Evolutionary conservation across 2,888 invertebrate genomes (phyloP).

Genomic region (Anagyrus pseudococci): DNA sequence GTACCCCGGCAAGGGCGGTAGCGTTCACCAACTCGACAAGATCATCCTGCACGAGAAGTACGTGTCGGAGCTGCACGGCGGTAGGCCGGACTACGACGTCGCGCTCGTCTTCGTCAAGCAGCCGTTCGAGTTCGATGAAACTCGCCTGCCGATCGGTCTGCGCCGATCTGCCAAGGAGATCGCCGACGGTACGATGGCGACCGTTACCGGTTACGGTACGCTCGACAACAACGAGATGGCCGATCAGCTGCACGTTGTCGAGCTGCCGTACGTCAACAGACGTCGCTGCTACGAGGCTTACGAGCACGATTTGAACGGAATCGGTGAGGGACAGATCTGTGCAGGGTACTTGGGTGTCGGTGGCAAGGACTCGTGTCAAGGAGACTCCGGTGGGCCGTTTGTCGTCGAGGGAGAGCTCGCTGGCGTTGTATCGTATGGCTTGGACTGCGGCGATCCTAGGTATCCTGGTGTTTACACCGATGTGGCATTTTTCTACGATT

Average conservation of each 20-base stretch:
- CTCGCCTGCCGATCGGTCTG: slow-evolving; percentile 62
- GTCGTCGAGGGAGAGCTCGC: slow-evolving; percentile 43
- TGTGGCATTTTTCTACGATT: slow-evolving; percentile 63
- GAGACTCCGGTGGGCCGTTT: slow-evolving; percentile 48
- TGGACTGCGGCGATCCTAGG: slow-evolving; percentile 63
- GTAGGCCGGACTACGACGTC: slow-evolving; percentile 61
- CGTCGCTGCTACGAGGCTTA: slow-evolving; percentile 59
- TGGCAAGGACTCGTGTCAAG: slow-evolving; percentile 47
- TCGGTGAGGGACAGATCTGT: slow-evolving; percentile 63
- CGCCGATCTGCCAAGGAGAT: slow-evolving; percentile 49
- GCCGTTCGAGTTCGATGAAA: slow-evolving; percentile 63
- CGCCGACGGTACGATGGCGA: slow-evolving; percentile 21
- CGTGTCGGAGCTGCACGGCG: slow-evolving; percentile 56
- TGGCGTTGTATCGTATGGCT: slow-evolving; percentile 60
- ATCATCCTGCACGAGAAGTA: slow-evolving; percentile 66
- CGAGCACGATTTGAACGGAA: slow-evolving; percentile 24
- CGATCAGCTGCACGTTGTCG: slow-evolving; percentile 62
- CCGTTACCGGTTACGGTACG: slow-evolving; percentile 46
- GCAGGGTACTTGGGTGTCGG: slow-evolving; percentile 63
- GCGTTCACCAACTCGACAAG: slow-evolving; percentile 61
- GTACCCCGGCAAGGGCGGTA: slow-evolving; percentile 62
- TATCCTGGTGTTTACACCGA: slow-evolving; percentile 63
- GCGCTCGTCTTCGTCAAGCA: slow-evolving; percentile 64
- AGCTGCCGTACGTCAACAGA: slow-evolving; percentile 66
- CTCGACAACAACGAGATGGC: neutral